A percentile compares a stretch with the other conserved stretches of the same genome.
These are phyloP conservation scores for Campoplex nolae DNA, from an alignment of 2,888 invertebrate species.

Conservation along the genomic window DNA sequence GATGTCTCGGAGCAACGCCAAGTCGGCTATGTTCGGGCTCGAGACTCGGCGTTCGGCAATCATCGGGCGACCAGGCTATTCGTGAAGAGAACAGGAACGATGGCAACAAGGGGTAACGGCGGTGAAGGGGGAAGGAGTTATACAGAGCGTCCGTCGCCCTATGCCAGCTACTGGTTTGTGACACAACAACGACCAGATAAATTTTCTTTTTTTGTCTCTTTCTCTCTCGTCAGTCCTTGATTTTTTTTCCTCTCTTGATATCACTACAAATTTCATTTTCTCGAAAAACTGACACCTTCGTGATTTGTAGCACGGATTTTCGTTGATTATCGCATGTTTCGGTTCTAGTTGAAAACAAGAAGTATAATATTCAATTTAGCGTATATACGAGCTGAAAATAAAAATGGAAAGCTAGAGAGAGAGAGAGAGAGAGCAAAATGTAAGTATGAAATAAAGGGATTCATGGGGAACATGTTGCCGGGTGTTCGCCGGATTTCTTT, in stretches of 20 bases:
- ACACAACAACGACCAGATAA: constrained; percentile 71
- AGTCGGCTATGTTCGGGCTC: constrained; percentile 74
- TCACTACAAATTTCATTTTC: constrained; percentile 22
- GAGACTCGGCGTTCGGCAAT: constrained; percentile 63
- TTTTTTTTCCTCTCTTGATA: constrained; percentile 53
- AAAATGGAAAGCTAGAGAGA: neutral
- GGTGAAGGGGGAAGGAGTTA: constrained; percentile 19
- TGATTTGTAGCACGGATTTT: constrained; percentile 39
- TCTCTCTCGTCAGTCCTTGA: constrained; percentile 19
- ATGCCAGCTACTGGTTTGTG: constrained; percentile 70
- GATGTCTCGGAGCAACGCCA: constrained; percentile 77
- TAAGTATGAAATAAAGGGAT: constrained; percentile 59
- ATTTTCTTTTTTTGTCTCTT: constrained; percentile 60
- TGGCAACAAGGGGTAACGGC: constrained; percentile 21
- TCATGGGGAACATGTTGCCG: constrained; percentile 64
- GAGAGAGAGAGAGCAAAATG: constrained; percentile 39
- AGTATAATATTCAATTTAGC: neutral
- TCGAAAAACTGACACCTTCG: neutral
- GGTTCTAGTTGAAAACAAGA: neutral
- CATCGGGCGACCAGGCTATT: constrained; percentile 60
- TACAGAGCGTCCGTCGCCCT: constrained; percentile 69
- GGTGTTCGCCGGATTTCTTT: constrained; percentile 69
- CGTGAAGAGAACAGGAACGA: constrained; percentile 17
- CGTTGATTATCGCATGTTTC: constrained; percentile 3
- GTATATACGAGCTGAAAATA: constrained; percentile 32